A percentile compares a stretch with the other conserved stretches of the same genome.
Conservation (phyloP, 1,140 invertebrate genomes). For the Phymastichus coffea region DNA sequence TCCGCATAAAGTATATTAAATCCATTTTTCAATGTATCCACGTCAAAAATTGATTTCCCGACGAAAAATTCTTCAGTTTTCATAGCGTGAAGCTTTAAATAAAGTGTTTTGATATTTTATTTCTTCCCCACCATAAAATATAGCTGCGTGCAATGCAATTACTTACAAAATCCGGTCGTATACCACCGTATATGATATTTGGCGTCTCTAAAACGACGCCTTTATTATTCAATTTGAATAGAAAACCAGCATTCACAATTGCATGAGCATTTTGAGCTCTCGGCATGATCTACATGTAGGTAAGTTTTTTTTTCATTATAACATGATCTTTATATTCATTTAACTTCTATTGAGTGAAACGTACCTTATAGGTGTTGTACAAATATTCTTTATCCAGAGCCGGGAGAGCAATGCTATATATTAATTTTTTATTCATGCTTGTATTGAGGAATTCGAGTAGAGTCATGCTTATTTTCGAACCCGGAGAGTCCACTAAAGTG, state of each 20-base stretch:
- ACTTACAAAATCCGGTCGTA: constrained; percentile 67
- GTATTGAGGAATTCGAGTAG: constrained; percentile 60
- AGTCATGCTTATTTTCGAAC: constrained; percentile 41
- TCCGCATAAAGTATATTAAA: constrained; percentile 62
- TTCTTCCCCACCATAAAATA: too few relatives aligned
- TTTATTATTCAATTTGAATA: constrained; percentile 61
- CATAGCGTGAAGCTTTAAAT: constrained; percentile 62
- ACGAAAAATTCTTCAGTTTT: constrained; percentile 67
- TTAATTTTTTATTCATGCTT: constrained; percentile 66
- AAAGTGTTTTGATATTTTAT: constrained; percentile 56
- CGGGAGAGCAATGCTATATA: constrained; percentile 63
- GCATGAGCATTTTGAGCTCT: constrained; percentile 82
- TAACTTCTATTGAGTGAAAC: too few relatives aligned
- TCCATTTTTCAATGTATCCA: constrained; percentile 60
- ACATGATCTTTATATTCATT: constrained; percentile 81
- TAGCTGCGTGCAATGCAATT: background rate
- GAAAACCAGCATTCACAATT: constrained; percentile 79
- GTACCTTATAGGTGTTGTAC: constrained; percentile 65
- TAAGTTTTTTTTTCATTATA: too few relatives aligned
- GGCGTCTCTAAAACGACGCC: constrained; percentile 55
- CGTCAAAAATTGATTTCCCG: constrained; percentile 59
- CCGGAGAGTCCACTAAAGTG: constrained; percentile 24
- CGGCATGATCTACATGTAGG: constrained; percentile 74
- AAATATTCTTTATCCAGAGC: constrained; percentile 51
- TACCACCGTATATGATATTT: constrained; percentile 65